Conservation (phyloP, 2,113 vertebrate species). For the Lamprotornis superbus region DNA sequence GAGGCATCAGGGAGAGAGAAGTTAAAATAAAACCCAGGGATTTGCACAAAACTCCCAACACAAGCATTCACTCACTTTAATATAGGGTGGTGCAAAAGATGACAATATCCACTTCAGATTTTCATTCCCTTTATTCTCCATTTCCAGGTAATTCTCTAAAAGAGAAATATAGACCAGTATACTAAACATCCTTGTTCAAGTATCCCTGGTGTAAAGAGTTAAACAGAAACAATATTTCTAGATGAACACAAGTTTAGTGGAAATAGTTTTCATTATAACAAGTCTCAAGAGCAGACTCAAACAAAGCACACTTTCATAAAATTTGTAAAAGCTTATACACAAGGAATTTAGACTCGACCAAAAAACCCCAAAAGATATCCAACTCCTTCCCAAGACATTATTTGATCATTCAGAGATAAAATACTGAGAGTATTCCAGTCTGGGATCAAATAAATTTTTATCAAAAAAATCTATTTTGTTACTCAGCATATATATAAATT, state of each 20-base stretch:
- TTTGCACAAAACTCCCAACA: background rate
- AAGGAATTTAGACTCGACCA: background rate
- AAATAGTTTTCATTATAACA: background rate
- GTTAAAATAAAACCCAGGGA: background rate
- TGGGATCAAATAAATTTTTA: background rate
- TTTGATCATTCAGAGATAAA: background rate
- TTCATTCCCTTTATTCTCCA: slow-evolving; percentile 82
- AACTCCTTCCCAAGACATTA: background rate
- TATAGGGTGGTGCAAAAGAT: slow-evolving; percentile 91
- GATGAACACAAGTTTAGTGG: background rate
- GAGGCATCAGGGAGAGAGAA: background rate
- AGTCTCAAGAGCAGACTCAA: background rate
- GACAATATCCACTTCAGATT: slow-evolving; percentile 89
- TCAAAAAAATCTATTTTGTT: background rate
- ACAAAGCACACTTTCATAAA: background rate
- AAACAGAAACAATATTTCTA: background rate
- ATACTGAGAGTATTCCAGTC: background rate
- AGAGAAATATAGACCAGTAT: background rate
- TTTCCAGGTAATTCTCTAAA: slow-evolving; percentile 81
- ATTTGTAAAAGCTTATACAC: background rate
- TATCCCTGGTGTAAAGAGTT: background rate
- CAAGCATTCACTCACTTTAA: slow-evolving; percentile 81
- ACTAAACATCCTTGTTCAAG: background rate
- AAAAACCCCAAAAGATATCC: background rate
- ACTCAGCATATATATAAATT: background rate